Percentiles rank a stretch among this genome's conserved stretches.
These are phyloP conservation scores for Etheostoma nigrum DNA, from an alignment of 2,797 vertebrate species.

Conservation along the genomic window DNA sequence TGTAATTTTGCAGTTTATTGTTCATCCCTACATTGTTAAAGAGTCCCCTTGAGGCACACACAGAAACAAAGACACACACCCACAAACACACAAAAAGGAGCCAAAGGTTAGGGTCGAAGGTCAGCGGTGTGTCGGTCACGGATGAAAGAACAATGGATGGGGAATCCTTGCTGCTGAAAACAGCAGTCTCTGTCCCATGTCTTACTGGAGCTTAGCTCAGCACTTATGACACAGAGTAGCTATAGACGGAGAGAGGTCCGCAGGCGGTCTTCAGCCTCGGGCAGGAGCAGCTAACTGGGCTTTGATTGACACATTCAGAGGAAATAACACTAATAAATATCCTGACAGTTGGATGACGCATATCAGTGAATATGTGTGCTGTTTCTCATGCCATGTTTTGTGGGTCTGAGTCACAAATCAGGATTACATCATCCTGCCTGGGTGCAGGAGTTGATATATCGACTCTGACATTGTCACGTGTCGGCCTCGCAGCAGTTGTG, in stretches of 20 bases:
- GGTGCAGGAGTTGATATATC: slow-evolving; percentile 64
- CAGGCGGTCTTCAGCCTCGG: slow-evolving; percentile 34
- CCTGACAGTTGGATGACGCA: slow-evolving; percentile 35
- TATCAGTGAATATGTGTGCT: slow-evolving; percentile 36
- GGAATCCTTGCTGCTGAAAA: slow-evolving; percentile 61
- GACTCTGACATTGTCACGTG: slow-evolving; percentile 73
- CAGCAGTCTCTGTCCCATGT: slow-evolving; percentile 34
- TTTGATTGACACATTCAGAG: slow-evolving; percentile 56
- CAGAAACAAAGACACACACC: slow-evolving; percentile 14
- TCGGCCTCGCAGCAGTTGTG: slow-evolving; percentile 23
- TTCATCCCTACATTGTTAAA: slow-evolving; percentile 44
- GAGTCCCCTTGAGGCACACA: slow-evolving; percentile 8
- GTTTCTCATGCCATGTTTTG: slow-evolving; percentile 60
- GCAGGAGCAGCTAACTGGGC: slow-evolving; percentile 30
- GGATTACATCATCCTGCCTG: slow-evolving; percentile 69
- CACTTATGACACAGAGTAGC: slow-evolving; percentile 30
- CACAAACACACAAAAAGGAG: slow-evolving; percentile 49
- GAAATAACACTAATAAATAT: slow-evolving; percentile 10
- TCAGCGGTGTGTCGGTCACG: slow-evolving; percentile 48
- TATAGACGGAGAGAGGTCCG: slow-evolving; percentile 21
- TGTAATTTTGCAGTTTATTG: slow-evolving; percentile 32
- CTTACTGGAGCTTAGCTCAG: slow-evolving; percentile 64
- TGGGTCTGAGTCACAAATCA: slow-evolving; percentile 62
- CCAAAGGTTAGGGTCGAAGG: slow-evolving; percentile 70
- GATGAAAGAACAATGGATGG: slow-evolving; percentile 56